These are phyloP conservation scores for Mystacides longicornis DNA, from an alignment of 2,888 invertebrate species.

Conservation along the genomic window DNA sequence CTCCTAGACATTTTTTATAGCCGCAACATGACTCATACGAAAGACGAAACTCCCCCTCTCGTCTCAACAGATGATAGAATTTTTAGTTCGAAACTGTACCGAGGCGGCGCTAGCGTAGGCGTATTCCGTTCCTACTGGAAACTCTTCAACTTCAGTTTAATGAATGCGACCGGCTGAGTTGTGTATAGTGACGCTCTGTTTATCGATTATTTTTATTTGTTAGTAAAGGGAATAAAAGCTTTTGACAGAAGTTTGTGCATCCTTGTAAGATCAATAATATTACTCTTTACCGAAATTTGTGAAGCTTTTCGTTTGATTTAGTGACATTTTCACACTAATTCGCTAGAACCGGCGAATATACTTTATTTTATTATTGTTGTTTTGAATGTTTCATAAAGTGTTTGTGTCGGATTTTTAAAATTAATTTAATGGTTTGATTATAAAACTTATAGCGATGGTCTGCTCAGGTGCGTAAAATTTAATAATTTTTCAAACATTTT, in stretches of 20 bases:
- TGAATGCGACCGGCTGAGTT: background rate
- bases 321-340: background rate
- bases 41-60: background rate
- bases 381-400: background rate
- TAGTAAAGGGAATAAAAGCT: background rate
- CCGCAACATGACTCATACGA: background rate
- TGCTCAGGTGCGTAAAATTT: conserved; percentile 1
- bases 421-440: background rate
- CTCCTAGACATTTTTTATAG: no score
- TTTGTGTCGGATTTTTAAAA: background rate
- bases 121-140: background rate
- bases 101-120: background rate
- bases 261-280: conserved; percentile 3
- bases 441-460: background rate
- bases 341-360: background rate
- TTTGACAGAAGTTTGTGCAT: conserved; percentile 4
- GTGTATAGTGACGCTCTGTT: background rate
- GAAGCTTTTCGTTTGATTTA: background rate
- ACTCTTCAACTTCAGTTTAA: conserved; percentile 4
- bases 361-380: background rate
- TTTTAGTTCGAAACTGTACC: background rate
- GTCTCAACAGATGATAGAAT: background rate
- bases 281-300: background rate
- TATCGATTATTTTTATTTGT: background rate
- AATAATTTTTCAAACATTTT: no score